Conservation (phyloP, 2,888 invertebrate species). For the Bugulina stolonifera region DNA sequence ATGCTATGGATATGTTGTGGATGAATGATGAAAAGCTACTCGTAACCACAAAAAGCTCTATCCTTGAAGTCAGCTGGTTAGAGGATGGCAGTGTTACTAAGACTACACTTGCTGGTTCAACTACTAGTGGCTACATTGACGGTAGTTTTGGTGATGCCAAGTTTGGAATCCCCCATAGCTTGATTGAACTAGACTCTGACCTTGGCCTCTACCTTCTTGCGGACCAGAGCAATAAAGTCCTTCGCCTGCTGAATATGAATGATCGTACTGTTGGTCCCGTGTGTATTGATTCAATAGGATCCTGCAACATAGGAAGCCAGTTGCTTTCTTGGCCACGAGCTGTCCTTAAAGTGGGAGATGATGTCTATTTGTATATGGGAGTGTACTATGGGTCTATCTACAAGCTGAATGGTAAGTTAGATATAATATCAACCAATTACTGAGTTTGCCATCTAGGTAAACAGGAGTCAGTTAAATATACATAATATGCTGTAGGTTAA, state of each 20-base stretch:
- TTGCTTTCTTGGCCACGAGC: neutral
- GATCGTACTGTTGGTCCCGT: neutral
- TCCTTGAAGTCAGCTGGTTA: neutral
- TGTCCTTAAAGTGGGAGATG: neutral
- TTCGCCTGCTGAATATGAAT: neutral
- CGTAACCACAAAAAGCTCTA: neutral
- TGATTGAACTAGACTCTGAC: neutral
- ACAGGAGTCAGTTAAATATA: no score
- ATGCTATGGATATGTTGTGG: neutral
- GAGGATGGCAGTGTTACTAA: neutral
- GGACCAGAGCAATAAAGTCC: neutral
- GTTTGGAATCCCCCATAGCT: neutral
- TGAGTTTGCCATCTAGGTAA: no score
- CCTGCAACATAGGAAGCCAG: neutral
- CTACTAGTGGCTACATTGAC: neutral
- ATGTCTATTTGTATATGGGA: neutral
- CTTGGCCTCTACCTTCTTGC: neutral
- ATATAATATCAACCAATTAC: no score
- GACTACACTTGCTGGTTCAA: neutral
- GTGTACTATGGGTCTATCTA: neutral
- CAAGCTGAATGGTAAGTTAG: neutral
- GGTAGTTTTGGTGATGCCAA: neutral
- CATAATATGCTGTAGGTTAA: no score
- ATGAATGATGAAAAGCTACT: neutral
- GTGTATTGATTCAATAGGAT: neutral